Evolutionary conservation across 2,113 vertebrate genomes (phyloP).

Genomic region (Oenanthe melanoleuca): DNA sequence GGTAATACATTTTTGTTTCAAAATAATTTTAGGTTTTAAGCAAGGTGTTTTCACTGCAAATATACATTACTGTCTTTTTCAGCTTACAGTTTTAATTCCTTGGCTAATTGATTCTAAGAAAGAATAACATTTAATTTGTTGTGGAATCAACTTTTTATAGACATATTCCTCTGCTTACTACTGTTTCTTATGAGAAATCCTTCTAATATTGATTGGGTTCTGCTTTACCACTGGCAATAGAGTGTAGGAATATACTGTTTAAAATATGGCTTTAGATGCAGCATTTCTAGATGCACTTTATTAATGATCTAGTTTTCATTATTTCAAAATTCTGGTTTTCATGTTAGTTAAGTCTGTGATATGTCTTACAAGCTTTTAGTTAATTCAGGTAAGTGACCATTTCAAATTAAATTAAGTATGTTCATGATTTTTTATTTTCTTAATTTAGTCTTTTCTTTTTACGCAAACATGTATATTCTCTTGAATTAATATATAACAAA

Average conservation of each 20-base stretch:
- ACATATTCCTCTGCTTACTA: background rate
- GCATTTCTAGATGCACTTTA: background rate
- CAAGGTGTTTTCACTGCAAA: background rate
- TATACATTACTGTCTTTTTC: background rate
- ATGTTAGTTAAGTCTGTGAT: background rate
- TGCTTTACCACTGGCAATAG: background rate
- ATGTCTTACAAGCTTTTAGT: background rate
- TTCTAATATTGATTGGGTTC: background rate
- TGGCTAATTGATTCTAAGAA: background rate
- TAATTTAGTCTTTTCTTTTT: slow-evolving; percentile 12
- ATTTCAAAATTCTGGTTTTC: background rate
- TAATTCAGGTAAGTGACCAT: background rate
- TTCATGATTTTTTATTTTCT: background rate
- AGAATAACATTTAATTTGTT: background rate
- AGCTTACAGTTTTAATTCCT: background rate
- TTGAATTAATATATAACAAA: slow-evolving; percentile 55
- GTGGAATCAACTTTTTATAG: background rate
- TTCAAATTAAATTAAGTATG: background rate
- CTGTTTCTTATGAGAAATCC: background rate
- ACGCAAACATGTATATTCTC: background rate
- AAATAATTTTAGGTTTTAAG: background rate
- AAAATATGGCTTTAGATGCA: background rate
- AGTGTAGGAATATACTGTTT: background rate
- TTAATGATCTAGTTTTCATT: background rate
- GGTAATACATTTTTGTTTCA: background rate